These are phyloP conservation scores for Neosilurus mollespiculum DNA, from an alignment of 2,797 vertebrate genomes.

Conservation along the genomic window DNA sequence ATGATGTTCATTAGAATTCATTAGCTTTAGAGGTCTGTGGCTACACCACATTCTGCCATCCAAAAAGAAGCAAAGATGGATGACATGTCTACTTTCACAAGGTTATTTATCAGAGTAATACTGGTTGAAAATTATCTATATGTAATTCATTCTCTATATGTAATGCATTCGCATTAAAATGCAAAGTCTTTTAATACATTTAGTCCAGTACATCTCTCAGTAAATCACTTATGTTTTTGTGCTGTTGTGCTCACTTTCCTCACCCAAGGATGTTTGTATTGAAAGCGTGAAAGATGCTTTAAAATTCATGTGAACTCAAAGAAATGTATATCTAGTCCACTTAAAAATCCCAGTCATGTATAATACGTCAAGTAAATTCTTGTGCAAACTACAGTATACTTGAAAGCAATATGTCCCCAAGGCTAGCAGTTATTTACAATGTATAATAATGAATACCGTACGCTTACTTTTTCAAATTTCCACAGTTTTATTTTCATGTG, in stretches of 20 bases:
- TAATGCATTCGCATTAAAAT: too few species aligned
- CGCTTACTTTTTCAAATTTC: constrained; percentile 7
- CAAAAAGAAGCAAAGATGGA: neutral
- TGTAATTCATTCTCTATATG: neutral
- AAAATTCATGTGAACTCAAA: neutral
- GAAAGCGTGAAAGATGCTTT: constrained; percentile 3
- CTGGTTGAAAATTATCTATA: neutral
- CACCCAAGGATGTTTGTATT: neutral
- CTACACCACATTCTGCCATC: neutral
- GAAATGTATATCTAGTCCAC: neutral
- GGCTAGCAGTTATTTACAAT: constrained; percentile 7
- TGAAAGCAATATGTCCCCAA: neutral
- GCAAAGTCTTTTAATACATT: neutral
- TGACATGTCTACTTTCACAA: neutral
- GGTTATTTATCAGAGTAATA: neutral
- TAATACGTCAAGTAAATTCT: neutral
- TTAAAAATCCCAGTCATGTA: neutral
- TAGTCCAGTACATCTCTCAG: neutral
- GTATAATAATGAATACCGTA: neutral
- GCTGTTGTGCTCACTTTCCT: neutral
- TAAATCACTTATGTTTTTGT: neutral
- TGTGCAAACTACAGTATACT: constrained; percentile 3
- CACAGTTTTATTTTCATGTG: neutral
- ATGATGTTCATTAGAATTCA: neutral
- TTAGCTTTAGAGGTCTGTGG: neutral